A percentile compares a stretch with the other conserved stretches of the same genome.
These are phyloP conservation scores for Cyprinella venusta DNA, from an alignment of 2,797 vertebrate genomes.

Conservation along the genomic window DNA sequence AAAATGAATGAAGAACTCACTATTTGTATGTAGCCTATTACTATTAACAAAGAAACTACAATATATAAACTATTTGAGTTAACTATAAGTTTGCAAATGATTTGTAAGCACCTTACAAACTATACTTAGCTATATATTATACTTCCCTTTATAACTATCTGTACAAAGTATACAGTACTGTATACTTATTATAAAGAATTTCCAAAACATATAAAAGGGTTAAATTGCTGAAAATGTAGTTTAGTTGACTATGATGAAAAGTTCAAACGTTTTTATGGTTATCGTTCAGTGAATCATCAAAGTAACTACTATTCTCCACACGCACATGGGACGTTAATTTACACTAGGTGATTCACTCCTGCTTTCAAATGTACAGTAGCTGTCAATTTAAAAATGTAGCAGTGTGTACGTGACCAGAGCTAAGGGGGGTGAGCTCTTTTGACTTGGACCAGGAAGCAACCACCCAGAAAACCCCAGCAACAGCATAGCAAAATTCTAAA, in stretches of 20 bases:
- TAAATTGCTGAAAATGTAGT: neutral
- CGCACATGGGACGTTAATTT: neutral
- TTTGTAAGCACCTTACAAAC: neutral
- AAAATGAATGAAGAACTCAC: neutral
- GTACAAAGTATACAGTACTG: no score
- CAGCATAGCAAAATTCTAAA: slow-evolving; percentile 23
- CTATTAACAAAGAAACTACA: no score
- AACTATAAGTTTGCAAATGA: neutral
- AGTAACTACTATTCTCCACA: neutral
- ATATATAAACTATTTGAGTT: neutral
- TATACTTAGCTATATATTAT: no score
- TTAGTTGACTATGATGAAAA: neutral
- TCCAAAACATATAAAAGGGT: neutral
- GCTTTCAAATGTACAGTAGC: slow-evolving; percentile 6
- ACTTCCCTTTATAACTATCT: no score
- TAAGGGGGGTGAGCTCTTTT: slow-evolving; percentile 21
- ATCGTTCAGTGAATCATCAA: neutral
- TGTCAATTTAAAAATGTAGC: neutral
- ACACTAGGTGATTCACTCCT: neutral
- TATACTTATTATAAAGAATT: neutral
- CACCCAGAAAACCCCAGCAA: slow-evolving; percentile 30
- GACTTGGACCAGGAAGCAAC: slow-evolving; percentile 11
- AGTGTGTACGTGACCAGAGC: neutral
- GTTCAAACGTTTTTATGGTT: neutral
- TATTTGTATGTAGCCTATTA: neutral